phyloP scores from a whole-genome alignment of 2,888 invertebrate genomes.

The Pachycephus smyrnensis region DNA sequence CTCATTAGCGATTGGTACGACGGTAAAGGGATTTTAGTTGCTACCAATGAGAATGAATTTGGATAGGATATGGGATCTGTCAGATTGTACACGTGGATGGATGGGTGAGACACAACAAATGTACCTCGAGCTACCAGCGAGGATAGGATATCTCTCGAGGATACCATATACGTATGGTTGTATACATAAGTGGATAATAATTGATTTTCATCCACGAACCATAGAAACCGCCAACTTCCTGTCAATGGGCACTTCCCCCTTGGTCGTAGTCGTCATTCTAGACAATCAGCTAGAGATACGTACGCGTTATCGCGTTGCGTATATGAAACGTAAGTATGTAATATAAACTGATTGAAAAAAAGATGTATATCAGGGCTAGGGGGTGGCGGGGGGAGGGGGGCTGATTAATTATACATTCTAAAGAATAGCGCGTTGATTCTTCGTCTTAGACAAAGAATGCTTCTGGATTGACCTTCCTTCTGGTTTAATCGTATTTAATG shows the following conservation, averaged over 20 bases:
- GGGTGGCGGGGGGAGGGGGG: not conserved
- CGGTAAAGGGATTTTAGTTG: not conserved
- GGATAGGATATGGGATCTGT: not conserved
- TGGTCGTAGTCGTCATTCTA: not conserved
- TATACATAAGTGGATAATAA: not conserved
- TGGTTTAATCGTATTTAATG: conserved; percentile 20
- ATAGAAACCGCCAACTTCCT: not conserved
- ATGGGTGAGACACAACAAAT: not conserved
- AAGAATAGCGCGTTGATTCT: not conserved
- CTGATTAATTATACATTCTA: not conserved
- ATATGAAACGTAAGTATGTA: not conserved
- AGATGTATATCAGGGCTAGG: not conserved
- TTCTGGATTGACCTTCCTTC: not conserved
- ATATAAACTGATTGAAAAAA: not conserved
- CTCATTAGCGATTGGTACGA: not conserved
- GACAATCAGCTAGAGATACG: not conserved
- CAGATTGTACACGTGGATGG: not conserved
- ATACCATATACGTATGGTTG: not conserved
- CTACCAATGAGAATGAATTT: not conserved
- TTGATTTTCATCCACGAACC: not conserved
- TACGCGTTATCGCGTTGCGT: not conserved
- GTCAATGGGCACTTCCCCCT: not conserved
- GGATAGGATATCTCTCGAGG: not conserved
- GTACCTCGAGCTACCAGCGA: not conserved
- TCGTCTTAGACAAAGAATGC: not conserved